A percentile compares a stretch with the other conserved stretches of the same genome.
These are phyloP conservation scores for Labroides dimidiatus DNA, from an alignment of 2,797 vertebrate genomes.

Conservation along the genomic window DNA sequence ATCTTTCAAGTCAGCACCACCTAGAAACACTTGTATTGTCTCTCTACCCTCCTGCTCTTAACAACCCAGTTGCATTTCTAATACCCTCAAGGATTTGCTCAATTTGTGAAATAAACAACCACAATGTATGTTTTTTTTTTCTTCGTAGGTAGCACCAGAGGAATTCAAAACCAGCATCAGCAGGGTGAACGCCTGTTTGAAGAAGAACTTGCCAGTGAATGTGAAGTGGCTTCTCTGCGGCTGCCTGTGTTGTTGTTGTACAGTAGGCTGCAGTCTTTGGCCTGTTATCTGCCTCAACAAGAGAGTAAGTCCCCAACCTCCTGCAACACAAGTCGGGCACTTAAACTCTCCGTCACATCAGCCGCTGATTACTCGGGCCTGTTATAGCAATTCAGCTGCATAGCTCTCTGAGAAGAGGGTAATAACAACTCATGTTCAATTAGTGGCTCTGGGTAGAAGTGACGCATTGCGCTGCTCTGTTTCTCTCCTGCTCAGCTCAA, in stretches of 20 bases:
- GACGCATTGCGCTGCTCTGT: constrained; percentile 47
- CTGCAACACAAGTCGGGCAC: constrained; percentile 40
- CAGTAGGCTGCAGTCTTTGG: constrained; percentile 97
- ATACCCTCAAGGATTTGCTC: not conserved
- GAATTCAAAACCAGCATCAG: constrained; percentile 98
- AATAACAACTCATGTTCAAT: constrained; percentile 69
- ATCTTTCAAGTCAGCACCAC: constrained; percentile 42
- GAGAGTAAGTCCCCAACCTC: constrained; percentile 88
- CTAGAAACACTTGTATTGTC: constrained; percentile 24
- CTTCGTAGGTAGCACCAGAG: constrained; percentile 93
- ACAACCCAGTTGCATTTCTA: not conserved
- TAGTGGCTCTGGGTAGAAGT: constrained; percentile 73
- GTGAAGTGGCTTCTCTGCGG: constrained; percentile 99
- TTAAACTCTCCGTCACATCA: constrained; percentile 70
- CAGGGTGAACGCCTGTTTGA: constrained; percentile 94
- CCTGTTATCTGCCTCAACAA: constrained; percentile 99
- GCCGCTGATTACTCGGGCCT: constrained; percentile 68
- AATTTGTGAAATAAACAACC: not conserved
- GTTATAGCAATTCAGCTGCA: constrained; percentile 63
- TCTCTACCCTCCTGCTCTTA: constrained; percentile 2
- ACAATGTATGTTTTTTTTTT: not conserved
- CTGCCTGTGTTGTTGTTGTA: constrained; percentile 98
- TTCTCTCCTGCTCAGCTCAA: constrained; percentile 48
- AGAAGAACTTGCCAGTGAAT: constrained; percentile 96
- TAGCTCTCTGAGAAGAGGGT: constrained; percentile 50